phyloP scores from a whole-genome alignment of 2,113 vertebrate species.

The Hydropotes inermis region DNA sequence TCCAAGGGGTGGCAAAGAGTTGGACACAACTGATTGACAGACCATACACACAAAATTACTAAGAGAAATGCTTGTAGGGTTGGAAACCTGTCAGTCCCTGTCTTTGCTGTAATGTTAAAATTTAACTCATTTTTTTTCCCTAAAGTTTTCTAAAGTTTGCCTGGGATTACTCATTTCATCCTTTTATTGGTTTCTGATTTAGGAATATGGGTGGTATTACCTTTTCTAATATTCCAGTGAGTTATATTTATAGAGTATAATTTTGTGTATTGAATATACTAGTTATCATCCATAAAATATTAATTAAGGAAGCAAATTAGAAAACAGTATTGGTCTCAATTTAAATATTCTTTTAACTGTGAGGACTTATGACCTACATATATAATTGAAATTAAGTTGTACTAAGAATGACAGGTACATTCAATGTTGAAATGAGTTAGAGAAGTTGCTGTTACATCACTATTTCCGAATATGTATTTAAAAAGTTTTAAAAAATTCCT shows the following conservation, averaged over 20 bases:
- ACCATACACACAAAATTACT: not conserved
- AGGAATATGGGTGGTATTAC: not conserved
- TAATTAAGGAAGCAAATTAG: constrained; percentile 51
- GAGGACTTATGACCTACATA: constrained; percentile 30
- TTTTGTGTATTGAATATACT: constrained; percentile 2
- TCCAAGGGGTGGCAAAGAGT: not conserved
- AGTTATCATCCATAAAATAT: constrained; percentile 35
- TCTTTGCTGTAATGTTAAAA: not conserved
- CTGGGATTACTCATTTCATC: not conserved
- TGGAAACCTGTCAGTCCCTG: not conserved
- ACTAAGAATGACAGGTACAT: constrained; percentile 15
- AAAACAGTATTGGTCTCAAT: not conserved
- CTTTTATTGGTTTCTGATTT: not conserved
- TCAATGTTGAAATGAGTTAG: constrained; percentile 1
- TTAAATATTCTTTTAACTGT: constrained; percentile 43
- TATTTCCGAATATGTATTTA: constrained; percentile 30
- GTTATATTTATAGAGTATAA: constrained; percentile 40
- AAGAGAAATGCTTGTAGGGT: not conserved
- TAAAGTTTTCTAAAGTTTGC: constrained; percentile 2
- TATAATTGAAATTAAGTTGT: constrained; percentile 48
- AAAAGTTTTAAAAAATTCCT: not conserved
- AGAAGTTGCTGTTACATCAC: not conserved
- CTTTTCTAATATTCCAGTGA: constrained; percentile 34
- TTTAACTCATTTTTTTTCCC: not conserved
- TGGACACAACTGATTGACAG: not conserved